A percentile compares a stretch with the other conserved stretches of the same genome.
phyloP scores from a whole-genome alignment of 2,797 vertebrate species.

The Heterohyrax brucei region DNA sequence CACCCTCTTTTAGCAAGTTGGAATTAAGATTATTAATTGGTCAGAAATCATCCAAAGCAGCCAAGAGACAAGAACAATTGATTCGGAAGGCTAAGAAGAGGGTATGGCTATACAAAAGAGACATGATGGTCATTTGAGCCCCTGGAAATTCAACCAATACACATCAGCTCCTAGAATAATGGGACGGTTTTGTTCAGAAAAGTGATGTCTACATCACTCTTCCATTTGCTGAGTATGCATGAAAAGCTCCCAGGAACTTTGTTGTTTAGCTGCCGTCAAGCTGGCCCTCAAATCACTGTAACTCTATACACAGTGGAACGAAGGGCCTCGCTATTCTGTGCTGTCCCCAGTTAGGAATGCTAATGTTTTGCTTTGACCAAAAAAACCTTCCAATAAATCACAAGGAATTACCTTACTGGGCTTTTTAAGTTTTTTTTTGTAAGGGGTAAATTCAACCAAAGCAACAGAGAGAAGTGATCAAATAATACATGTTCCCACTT shows the following conservation, averaged over 20 bases:
- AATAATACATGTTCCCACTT: constrained; percentile 53
- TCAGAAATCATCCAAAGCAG: background rate
- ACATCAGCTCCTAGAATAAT: background rate
- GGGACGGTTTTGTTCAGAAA: background rate
- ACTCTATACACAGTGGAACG: background rate
- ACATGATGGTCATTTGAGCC: background rate
- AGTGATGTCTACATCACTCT: background rate
- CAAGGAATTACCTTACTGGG: constrained; percentile 82
- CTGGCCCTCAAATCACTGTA: too few relatives aligned
- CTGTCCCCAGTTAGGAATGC: constrained; percentile 73
- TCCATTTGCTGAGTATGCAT: background rate
- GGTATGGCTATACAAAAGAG: background rate
- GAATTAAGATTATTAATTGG: background rate
- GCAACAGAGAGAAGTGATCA: constrained; percentile 76
- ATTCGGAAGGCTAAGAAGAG: background rate
- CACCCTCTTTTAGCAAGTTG: background rate
- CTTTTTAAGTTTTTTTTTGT: constrained; percentile 52
- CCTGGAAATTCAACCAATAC: background rate
- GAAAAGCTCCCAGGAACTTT: background rate
- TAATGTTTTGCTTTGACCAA: constrained; percentile 84
- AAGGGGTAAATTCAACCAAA: constrained; percentile 81
- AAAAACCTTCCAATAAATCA: constrained; percentile 80
- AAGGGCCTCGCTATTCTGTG: background rate
- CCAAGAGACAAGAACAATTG: background rate
- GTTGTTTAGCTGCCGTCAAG: too few relatives aligned